Evolutionary conservation across 1,140 invertebrate species (phyloP).

Genomic region (Hypsibius dujardini): DNA sequence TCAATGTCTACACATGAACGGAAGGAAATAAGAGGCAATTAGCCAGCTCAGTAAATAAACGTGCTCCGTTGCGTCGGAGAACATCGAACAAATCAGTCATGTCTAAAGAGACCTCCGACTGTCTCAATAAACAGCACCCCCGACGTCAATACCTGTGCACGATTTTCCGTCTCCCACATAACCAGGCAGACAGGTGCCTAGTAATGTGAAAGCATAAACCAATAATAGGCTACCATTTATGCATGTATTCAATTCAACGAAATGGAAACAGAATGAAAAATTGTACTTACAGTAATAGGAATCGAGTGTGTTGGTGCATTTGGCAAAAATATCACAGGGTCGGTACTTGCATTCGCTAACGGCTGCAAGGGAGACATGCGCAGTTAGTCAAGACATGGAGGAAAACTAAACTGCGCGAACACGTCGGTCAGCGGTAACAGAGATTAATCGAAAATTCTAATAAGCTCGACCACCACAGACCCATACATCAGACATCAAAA

Average conservation of each 20-base stretch:
- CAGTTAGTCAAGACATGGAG: constrained; percentile 20
- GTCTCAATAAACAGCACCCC: background rate
- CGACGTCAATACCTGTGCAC: constrained; percentile 60
- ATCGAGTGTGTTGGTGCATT: constrained; percentile 86
- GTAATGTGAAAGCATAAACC: too few relatives aligned
- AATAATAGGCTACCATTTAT: too few relatives aligned
- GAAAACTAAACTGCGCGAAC: too few relatives aligned
- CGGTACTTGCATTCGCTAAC: constrained; percentile 90
- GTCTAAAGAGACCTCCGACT: constrained; percentile 17
- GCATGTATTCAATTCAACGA: too few relatives aligned
- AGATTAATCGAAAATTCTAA: too few relatives aligned
- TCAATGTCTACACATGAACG: constrained; percentile 57
- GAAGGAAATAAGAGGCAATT: too few relatives aligned
- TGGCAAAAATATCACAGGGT: constrained; percentile 87
- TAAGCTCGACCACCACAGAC: too few relatives aligned
- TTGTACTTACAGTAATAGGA: constrained; percentile 90
- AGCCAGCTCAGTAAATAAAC: too few relatives aligned
- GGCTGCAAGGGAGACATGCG: constrained; percentile 44
- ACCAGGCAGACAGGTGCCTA: constrained; percentile 79
- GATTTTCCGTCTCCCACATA: constrained; percentile 77
- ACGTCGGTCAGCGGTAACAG: too few relatives aligned
- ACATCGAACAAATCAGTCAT: constrained; percentile 18
- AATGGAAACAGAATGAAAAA: too few relatives aligned
- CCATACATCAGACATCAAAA: too few relatives aligned
- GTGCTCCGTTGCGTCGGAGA: too few relatives aligned